Evolutionary conservation across 2,797 vertebrate species (phyloP).

Genomic region (Bradypodion pumilum): DNA sequence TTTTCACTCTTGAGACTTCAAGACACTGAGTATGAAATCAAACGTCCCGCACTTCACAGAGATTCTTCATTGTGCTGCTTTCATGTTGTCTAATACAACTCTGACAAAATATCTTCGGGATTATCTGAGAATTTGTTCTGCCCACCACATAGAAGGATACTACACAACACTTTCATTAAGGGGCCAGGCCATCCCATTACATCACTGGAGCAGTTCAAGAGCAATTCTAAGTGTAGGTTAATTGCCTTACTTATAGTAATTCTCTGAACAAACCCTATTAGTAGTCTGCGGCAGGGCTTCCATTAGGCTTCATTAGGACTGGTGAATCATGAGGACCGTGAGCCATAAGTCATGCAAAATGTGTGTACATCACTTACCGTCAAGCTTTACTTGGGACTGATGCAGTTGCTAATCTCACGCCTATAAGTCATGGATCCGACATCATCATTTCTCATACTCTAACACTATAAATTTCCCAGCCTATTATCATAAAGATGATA

Average conservation of each 20-base stretch:
- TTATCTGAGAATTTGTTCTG: background rate
- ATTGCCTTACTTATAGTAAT: background rate
- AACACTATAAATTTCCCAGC: background rate
- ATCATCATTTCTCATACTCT: background rate
- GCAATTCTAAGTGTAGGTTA: conserved; percentile 17
- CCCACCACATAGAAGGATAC: background rate
- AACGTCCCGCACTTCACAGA: background rate
- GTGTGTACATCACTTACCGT: background rate
- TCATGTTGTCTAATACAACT: background rate
- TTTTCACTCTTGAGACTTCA: background rate
- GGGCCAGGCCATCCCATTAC: background rate
- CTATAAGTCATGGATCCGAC: background rate
- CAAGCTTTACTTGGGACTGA: background rate
- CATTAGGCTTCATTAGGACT: conserved; percentile 7
- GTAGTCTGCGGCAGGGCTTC: background rate
- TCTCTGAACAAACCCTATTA: background rate
- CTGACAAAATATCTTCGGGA: no score
- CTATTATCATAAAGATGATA: background rate
- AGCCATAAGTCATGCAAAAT: background rate
- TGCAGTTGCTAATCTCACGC: background rate
- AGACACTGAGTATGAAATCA: background rate
- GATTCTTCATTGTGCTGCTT: no score
- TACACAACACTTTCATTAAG: background rate
- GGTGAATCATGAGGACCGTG: background rate
- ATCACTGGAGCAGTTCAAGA: background rate